Evolutionary conservation across 2,797 vertebrate species (phyloP).

Genomic region (Mus spretus): DNA sequence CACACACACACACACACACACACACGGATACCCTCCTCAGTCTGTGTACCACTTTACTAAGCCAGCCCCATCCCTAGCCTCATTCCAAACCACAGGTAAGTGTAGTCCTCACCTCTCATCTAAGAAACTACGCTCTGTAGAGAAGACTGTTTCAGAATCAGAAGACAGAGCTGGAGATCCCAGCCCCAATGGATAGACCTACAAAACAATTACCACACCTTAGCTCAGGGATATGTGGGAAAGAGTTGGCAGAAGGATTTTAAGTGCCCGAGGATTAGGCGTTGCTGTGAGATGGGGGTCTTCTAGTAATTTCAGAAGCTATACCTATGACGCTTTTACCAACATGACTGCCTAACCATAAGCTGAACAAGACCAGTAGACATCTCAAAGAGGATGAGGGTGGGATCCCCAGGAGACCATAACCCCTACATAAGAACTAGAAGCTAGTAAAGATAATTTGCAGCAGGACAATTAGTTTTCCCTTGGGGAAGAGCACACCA

Average conservation of each 20-base stretch:
- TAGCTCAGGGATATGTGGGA: neutral
- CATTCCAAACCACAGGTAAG: neutral
- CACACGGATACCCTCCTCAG: neutral
- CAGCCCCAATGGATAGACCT: neutral
- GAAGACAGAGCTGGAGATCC: neutral
- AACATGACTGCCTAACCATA: neutral
- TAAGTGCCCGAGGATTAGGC: neutral
- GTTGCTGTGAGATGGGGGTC: neutral
- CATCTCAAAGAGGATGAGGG: neutral
- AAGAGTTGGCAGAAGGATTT: neutral
- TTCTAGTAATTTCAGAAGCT: neutral
- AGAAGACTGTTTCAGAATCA: neutral
- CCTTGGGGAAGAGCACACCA: neutral
- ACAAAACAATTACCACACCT: neutral
- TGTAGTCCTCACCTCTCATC: neutral
- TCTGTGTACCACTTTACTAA: neutral
- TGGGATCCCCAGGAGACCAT: neutral
- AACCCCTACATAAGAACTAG: neutral
- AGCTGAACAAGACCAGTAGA: neutral
- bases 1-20: neutral
- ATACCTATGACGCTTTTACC: neutral
- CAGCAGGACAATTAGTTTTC: neutral
- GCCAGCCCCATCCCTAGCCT: neutral
- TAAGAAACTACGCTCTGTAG: neutral
- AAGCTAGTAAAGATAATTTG: neutral